Base-by-base conservation (phyloP, 2,888 invertebrate species). In the Pilophorus perplexus region DNA sequence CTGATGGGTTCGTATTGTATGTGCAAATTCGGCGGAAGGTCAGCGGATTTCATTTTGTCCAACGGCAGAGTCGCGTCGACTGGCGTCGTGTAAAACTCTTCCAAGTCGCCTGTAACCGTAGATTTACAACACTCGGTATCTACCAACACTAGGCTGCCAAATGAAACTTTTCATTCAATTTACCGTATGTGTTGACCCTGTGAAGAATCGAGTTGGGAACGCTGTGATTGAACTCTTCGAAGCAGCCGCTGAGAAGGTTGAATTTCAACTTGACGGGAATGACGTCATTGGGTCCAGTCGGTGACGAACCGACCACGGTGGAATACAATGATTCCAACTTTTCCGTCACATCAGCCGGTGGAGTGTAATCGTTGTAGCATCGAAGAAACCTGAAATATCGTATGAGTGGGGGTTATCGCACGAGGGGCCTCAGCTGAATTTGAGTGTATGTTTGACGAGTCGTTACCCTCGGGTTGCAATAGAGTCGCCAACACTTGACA, bases 1-100 rank as follows among this genome's bases (percentile, higher is more conserved):
- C 93, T 80, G 44, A 87, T 76, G 76, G 90, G 89, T 50, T 95
- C 88, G 67, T 84, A 80, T 75, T 90, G 88, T 2, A 96, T 81
- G 76, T 94, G 88, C 23, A 97, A 78, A 80, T 97, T 97, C 74
- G 87, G 86, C 0, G 96, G 95, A 57, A 96, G 78, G 27, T 92
- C 85, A 75, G 84, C 82, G 4, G 60, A 70, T 69, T 82, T 83
- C 73, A 93, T 75, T 28, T 83, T 81, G 72, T 93, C 93, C 73
- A 85, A 84, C 14, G 93, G 92, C 18, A 87, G 84, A 2, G 79
- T 81, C 0, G 83, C 84, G 70, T 84, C 81, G 1, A 93, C 83
- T 16, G 87, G 83, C 2, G 87, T 88, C 55, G 79, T 74, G 75
- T 93, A 94, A 77, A 89, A 93, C 2, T 81, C 74, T 62, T 80